Percentiles rank a stretch among this genome's conserved stretches.
Evolutionary conservation across 2,888 invertebrate genomes (phyloP).

Genomic region (Apotomis capreana): DNA sequence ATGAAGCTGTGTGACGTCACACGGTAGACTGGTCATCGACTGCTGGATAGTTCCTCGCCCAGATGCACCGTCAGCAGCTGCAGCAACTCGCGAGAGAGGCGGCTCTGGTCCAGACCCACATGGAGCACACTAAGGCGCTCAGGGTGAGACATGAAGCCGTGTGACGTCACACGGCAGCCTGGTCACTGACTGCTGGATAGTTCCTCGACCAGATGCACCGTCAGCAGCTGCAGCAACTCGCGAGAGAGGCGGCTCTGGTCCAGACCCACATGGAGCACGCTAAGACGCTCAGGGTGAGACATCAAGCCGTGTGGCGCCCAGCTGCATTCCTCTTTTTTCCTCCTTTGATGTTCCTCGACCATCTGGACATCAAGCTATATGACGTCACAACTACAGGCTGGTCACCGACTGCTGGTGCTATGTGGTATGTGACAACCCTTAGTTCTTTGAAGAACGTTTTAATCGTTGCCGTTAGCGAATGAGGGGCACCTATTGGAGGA

Average conservation of each 20-base stretch:
- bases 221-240: conserved; percentile 86
- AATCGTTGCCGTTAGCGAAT: no score
- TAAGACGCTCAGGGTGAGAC: conserved; percentile 50
- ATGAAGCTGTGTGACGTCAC: no score
- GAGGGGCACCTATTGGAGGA: no score
- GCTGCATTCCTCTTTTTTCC: conserved; percentile 55
- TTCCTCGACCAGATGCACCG: conserved; percentile 90
- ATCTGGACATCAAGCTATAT: no score
- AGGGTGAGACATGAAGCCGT: conserved; percentile 13
- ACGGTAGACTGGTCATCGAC: conserved; percentile 75
- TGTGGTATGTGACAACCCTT: no score
- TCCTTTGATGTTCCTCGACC: conserved; percentile 83
- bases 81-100: conserved; percentile 87
- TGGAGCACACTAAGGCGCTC: conserved; percentile 82
- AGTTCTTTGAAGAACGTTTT: no score
- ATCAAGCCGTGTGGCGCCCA: not conserved
- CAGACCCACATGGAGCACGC: conserved; percentile 88
- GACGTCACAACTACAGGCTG: no score
- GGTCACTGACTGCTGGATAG: conserved; percentile 88
- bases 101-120: conserved; percentile 88
- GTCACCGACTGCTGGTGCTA: conserved; percentile 85
- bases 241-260: conserved; percentile 91
- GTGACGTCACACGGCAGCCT: no score
- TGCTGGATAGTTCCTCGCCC: conserved; percentile 91
- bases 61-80: conserved; percentile 87